phyloP scores from a whole-genome alignment of 2,113 vertebrate genomes.

The Sphyrna mokarran region DNA sequence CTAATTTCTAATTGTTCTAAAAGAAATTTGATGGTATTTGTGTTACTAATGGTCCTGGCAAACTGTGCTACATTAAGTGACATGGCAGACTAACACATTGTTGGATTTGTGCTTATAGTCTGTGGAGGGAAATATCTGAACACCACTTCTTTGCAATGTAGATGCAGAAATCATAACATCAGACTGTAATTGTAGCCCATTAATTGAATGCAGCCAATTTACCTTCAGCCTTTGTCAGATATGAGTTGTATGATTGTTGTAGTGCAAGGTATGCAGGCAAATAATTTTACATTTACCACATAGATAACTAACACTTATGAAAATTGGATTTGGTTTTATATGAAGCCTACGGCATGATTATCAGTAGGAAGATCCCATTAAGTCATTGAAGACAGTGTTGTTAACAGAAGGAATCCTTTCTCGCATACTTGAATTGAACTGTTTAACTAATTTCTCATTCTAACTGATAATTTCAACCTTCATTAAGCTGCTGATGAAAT shows the following conservation, averaged over 20 bases:
- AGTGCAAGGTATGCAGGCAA: neutral
- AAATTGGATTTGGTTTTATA: neutral
- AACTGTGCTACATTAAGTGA: neutral
- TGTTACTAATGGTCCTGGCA: neutral
- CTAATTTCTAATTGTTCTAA: neutral
- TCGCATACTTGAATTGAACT: neutral
- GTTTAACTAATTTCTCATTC: neutral
- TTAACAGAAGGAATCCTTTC: too few species aligned
- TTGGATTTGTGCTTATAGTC: neutral
- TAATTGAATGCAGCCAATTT: neutral
- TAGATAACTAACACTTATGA: neutral
- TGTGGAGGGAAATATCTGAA: neutral
- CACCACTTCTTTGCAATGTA: too few species aligned
- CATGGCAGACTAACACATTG: neutral
- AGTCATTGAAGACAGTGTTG: neutral
- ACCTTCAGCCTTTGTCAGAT: neutral
- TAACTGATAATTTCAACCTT: constrained; percentile 24
- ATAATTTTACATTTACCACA: neutral
- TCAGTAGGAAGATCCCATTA: neutral
- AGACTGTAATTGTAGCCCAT: neutral
- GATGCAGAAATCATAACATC: neutral
- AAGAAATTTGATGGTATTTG: neutral
- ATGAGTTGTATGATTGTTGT: neutral
- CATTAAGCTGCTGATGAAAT: neutral
- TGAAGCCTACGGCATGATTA: neutral